Evolutionary conservation across 1,140 invertebrate genomes (phyloP).

Genomic region (Acromyrmex heyeri): DNA sequence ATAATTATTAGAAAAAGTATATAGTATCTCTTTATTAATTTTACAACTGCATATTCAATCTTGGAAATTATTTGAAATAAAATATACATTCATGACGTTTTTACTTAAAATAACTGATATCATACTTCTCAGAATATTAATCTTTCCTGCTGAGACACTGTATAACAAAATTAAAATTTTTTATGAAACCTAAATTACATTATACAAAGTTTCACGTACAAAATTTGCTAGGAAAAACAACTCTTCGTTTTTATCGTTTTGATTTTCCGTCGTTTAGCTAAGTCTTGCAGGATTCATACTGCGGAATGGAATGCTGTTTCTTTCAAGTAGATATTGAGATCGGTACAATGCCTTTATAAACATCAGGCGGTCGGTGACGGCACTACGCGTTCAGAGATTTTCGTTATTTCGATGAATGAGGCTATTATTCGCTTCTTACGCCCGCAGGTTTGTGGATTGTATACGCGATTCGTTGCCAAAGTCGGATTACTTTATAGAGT

Average conservation of each 20-base stretch:
- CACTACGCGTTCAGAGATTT: constrained; percentile 65
- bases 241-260: background rate
- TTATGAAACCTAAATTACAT: background rate
- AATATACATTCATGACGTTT: too few relatives aligned
- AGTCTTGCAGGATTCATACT: constrained; percentile 68
- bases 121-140: background rate
- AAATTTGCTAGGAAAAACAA: constrained; percentile 8
- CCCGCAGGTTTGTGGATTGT: constrained; percentile 62
- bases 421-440: constrained; percentile 79
- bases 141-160: background rate
- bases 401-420: constrained; percentile 77
- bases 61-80: too few relatives aligned
- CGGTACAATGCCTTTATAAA: constrained; percentile 73
- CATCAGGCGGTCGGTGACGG: constrained; percentile 60
- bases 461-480: constrained; percentile 68
- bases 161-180: background rate
- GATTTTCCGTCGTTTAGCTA: constrained; percentile 22
- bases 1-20: too few relatives aligned
- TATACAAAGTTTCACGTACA: too few relatives aligned
- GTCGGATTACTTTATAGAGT: constrained; percentile 78
- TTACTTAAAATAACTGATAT: too few relatives aligned
- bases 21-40: too few relatives aligned
- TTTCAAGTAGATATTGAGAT: constrained; percentile 72
- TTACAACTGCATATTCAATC: too few relatives aligned
- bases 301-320: constrained; percentile 67